Evolutionary conservation across 2,888 invertebrate genomes (phyloP).

Genomic region (Gandaritis pyraliata): DNA sequence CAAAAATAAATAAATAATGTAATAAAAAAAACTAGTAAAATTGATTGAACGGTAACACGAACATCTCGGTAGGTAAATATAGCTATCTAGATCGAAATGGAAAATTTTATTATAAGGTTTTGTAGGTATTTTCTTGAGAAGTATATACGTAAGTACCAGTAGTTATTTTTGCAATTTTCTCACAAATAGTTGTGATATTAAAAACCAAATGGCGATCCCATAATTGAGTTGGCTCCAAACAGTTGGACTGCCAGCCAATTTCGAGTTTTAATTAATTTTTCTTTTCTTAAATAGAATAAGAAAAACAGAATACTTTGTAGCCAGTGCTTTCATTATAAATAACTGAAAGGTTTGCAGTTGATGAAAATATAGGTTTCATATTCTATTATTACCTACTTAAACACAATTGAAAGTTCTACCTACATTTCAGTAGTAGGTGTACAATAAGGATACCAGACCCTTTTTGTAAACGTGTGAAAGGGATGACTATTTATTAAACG

Average conservation of each 20-base stretch:
- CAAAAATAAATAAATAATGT: too few relatives aligned
- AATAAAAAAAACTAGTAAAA: too few relatives aligned
- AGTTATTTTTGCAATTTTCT: conserved; percentile 1
- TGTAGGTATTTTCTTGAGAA: too few relatives aligned
- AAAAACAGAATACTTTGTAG: conserved; percentile 54
- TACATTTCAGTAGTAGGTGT: conserved; percentile 18
- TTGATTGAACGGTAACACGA: background rate
- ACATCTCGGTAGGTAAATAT: background rate
- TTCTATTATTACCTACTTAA: background rate
- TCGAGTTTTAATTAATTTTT: conserved; percentile 67
- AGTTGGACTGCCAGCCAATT: conserved; percentile 63
- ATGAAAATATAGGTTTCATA: background rate
- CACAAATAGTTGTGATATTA: conserved; percentile 28
- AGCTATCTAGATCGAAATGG: too few relatives aligned
- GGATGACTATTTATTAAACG: conserved; percentile 38
- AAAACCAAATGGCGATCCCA: conserved; percentile 57
- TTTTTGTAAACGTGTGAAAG: conserved; percentile 34
- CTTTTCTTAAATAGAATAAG: conserved; percentile 53
- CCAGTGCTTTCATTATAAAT: conserved; percentile 43
- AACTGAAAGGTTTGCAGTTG: conserved; percentile 16
- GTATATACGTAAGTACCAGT: background rate
- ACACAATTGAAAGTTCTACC: conserved; percentile 1
- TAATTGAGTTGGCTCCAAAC: conserved; percentile 51
- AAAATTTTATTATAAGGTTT: too few relatives aligned
- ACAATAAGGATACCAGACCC: conserved; percentile 31